phyloP scores from a whole-genome alignment of 2,888 invertebrate species.

The Laothoe populi region DNA sequence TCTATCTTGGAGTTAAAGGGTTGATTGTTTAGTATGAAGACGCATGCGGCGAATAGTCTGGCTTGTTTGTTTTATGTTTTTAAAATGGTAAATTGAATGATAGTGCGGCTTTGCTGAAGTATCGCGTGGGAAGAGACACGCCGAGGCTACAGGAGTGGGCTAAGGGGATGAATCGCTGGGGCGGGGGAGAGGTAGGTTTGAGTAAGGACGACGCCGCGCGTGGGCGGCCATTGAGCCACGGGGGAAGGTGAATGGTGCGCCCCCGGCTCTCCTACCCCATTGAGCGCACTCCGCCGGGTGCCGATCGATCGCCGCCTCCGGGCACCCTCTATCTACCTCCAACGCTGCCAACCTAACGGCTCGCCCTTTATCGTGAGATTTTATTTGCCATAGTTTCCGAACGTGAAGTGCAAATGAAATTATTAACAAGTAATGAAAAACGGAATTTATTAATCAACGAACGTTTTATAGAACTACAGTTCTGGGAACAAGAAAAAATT shows the following conservation, averaged over 20 bases:
- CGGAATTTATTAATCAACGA: neutral
- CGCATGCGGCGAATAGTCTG: constrained; percentile 26
- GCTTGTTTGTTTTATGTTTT: constrained; percentile 63
- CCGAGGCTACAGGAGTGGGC: constrained; percentile 54
- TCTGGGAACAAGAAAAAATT: neutral
- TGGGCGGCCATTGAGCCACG: constrained; percentile 82
- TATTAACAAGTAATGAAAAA: neutral
- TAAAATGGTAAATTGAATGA: constrained; percentile 72
- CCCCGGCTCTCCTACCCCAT: constrained; percentile 64
- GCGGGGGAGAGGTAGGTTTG: constrained; percentile 46
- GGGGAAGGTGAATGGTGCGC: constrained; percentile 79
- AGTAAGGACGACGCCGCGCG: constrained; percentile 59
- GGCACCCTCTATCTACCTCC: constrained; percentile 38
- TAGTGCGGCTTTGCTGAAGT: constrained; percentile 69
- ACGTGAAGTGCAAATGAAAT: neutral
- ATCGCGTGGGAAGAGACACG: constrained; percentile 71
- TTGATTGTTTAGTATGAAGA: too few species aligned
- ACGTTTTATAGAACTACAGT: neutral
- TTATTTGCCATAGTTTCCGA: constrained; percentile 2
- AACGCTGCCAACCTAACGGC: constrained; percentile 33
- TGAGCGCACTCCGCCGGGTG: constrained; percentile 47
- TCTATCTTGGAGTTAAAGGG: too few species aligned
- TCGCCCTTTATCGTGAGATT: constrained; percentile 14
- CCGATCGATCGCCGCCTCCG: constrained; percentile 68
- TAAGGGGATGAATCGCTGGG: constrained; percentile 33